Conservation (phyloP, 2,888 invertebrate genomes). For the Melinopterus prodromus region DNA sequence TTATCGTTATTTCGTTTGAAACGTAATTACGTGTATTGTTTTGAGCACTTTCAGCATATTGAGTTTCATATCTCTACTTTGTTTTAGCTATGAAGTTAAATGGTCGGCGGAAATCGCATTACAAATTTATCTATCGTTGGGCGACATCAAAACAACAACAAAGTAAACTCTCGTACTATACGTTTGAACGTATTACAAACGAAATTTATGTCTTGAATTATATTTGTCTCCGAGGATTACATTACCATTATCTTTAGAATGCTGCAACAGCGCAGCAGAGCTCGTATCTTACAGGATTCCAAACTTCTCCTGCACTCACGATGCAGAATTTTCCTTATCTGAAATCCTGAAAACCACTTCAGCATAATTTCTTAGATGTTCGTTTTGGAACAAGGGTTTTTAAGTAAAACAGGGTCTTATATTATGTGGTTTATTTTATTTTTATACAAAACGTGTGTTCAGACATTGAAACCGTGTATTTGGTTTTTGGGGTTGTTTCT, state of each 20-base stretch:
- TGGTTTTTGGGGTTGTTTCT: neutral
- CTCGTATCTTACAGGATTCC: slow-evolving; percentile 7
- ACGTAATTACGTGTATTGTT: no score
- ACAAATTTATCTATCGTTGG: neutral
- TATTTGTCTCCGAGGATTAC: slow-evolving; percentile 59
- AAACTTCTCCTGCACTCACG: neutral
- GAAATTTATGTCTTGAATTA: slow-evolving; percentile 57
- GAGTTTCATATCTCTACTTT: neutral
- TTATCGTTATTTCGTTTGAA: no score
- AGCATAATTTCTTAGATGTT: neutral
- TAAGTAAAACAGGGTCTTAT: neutral
- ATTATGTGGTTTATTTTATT: neutral
- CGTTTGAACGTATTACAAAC: neutral
- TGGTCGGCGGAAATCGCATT: neutral
- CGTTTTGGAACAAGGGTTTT: neutral
- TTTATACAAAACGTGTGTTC: neutral
- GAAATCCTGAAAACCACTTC: neutral
- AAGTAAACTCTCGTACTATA: slow-evolving; percentile 51
- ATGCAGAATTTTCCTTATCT: neutral
- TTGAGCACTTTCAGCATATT: no score
- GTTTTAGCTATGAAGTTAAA: neutral
- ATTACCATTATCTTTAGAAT: slow-evolving; percentile 56
- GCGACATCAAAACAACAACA: slow-evolving; percentile 42
- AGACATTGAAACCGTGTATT: neutral
- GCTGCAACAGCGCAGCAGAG: slow-evolving; percentile 47